phyloP scores from a whole-genome alignment of 1,140 invertebrate species.

The Ceratosolen solmsi region DNA sequence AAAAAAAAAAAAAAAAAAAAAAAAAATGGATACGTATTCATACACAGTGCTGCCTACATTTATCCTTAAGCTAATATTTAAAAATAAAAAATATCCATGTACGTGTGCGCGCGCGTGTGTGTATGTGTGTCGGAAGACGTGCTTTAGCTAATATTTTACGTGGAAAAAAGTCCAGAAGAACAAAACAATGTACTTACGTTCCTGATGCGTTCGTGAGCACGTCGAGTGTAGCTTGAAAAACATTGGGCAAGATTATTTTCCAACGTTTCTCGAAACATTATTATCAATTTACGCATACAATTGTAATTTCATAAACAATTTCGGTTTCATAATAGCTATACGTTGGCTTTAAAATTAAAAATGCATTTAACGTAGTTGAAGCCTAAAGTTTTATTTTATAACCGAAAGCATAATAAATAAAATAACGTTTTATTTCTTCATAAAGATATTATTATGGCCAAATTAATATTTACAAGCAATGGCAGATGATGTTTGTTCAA shows the following conservation, averaged over 20 bases:
- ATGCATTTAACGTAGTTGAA: no score
- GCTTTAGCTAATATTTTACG: neutral
- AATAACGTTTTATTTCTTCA: no score
- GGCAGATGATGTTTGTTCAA: no score
- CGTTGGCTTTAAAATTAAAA: no score
- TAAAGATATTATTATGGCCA: no score
- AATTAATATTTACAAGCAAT: no score
- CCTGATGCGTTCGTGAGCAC: constrained; percentile 43
- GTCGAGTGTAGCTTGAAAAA: constrained; percentile 62
- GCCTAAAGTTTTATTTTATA: no score
- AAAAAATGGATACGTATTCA: neutral
- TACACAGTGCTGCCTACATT: neutral
- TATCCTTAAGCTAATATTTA: neutral
- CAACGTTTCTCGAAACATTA: constrained; percentile 29
- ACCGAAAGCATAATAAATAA: no score
- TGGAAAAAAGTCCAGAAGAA: constrained; percentile 9
- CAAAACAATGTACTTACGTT: constrained; percentile 56
- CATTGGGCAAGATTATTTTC: constrained; percentile 47
- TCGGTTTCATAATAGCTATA: no score
- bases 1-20: constrained; percentile 1
- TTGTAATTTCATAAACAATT: constrained; percentile 40
- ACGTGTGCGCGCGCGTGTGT: no score
- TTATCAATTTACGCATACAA: neutral
- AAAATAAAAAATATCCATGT: neutral
- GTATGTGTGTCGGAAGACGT: neutral